Evolutionary conservation across 1,140 invertebrate genomes (phyloP).

Genomic region (Cryptotermes secundus): DNA sequence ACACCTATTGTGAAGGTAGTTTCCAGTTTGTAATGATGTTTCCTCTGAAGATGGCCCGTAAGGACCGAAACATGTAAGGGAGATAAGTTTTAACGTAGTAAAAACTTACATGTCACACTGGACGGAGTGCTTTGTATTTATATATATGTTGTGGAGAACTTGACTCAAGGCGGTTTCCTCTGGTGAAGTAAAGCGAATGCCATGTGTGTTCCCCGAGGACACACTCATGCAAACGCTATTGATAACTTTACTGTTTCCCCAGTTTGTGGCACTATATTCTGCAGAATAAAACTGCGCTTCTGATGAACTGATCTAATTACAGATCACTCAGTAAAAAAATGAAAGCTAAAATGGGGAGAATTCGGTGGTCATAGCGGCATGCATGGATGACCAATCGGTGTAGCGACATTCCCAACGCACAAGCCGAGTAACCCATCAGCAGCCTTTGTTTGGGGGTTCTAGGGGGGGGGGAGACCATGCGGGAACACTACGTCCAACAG

Average conservation of each 20-base stretch:
- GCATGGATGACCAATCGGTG: background rate
- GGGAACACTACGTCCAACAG: too few relatives aligned
- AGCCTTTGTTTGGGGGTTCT: background rate
- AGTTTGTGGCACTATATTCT: background rate
- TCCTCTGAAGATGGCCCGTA: too few relatives aligned
- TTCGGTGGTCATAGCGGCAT: background rate
- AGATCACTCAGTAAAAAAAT: background rate
- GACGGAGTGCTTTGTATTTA: too few relatives aligned
- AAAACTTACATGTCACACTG: too few relatives aligned
- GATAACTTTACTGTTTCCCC: background rate
- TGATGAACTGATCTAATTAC: background rate
- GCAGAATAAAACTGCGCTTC: background rate
- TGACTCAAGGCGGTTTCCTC: background rate
- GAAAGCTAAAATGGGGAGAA: background rate
- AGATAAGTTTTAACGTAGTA: too few relatives aligned
- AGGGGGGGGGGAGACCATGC: too few relatives aligned
- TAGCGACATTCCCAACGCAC: background rate
- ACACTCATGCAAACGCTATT: background rate
- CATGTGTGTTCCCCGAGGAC: background rate
- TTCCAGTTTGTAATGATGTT: too few relatives aligned
- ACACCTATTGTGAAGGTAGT: too few relatives aligned
- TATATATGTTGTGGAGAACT: background rate
- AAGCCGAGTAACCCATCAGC: background rate
- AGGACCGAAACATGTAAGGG: too few relatives aligned
- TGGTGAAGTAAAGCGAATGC: background rate